Conservation (phyloP, 23 tunicate species). For the Diplosoma virens region DNA sequence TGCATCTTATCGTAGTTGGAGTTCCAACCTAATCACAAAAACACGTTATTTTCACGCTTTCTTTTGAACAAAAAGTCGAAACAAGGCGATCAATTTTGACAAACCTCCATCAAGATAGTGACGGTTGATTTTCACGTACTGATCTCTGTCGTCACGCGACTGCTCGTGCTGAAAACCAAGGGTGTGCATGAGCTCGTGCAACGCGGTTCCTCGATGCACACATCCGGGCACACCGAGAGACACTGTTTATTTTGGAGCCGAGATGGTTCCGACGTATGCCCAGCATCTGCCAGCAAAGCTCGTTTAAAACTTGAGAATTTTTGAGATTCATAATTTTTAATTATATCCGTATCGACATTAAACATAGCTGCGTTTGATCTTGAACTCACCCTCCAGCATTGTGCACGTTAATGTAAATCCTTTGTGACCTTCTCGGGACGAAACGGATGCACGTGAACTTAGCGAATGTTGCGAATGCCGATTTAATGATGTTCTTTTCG, state of each 20-base stretch:
- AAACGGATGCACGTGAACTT: conserved; percentile 85
- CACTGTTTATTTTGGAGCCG: conserved; percentile 68
- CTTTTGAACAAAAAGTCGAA: too few relatives aligned
- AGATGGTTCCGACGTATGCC: conserved; percentile 89
- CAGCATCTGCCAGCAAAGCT: too few relatives aligned
- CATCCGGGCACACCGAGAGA: conserved; percentile 93
- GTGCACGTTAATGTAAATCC: conserved; percentile 57
- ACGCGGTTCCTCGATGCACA: conserved; percentile 68
- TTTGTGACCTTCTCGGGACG: conserved; percentile 68
- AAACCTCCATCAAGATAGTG: conserved; percentile 82
- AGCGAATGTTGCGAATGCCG: conserved; percentile 58
- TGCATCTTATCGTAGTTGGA: conserved; percentile 59
- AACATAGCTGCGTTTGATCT: too few relatives aligned
- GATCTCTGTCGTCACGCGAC: conserved; percentile 97
- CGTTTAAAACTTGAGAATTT: too few relatives aligned
- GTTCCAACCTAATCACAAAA: conserved; percentile 17
- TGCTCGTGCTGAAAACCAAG: conserved; percentile 99
- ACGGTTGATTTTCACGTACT: conserved; percentile 61
- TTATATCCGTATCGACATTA: too few relatives aligned
- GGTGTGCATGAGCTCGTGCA: conserved; percentile 97
- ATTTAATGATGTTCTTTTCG: conserved; percentile 1
- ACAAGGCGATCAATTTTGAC: too few relatives aligned
- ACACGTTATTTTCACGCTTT: too few relatives aligned
- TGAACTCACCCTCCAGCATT: conserved; percentile 65
- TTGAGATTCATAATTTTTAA: too few relatives aligned